phyloP scores from a whole-genome alignment of 2,113 vertebrate species.

The Edolisoma coerulescens region DNA sequence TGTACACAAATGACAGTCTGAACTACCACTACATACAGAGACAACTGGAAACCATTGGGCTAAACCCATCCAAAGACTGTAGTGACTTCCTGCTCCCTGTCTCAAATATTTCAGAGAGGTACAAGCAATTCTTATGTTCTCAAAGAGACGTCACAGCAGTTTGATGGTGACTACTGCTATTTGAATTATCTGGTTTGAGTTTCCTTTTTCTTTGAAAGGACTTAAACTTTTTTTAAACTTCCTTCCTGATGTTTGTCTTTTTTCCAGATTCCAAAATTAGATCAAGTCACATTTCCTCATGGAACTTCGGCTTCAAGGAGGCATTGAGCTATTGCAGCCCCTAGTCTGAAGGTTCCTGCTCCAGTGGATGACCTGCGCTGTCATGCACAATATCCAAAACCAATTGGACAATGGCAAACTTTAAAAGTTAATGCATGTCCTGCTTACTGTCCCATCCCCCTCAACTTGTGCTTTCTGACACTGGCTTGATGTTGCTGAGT shows the following conservation, averaged over 20 bases:
- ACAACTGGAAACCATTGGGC: background rate
- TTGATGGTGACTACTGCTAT: background rate
- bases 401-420: slow-evolving; percentile 39
- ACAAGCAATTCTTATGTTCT: background rate
- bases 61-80: background rate
- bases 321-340: slow-evolving; percentile 57
- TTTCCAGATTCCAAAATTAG: slow-evolving; percentile 68
- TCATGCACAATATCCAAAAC: slow-evolving; percentile 18
- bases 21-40: background rate
- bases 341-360: slow-evolving; percentile 54
- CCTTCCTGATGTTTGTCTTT: slow-evolving; percentile 64
- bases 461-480: slow-evolving; percentile 27
- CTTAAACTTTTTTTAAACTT: slow-evolving; percentile 40
- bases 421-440: slow-evolving; percentile 41
- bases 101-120: background rate
- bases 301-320: slow-evolving; percentile 55
- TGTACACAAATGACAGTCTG: background rate
- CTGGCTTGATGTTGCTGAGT: background rate
- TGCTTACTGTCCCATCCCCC: background rate
- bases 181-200: slow-evolving; percentile 1
- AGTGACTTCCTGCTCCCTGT: background rate
- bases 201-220: slow-evolving; percentile 49
- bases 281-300: slow-evolving; percentile 55
- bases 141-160: background rate
- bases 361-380: slow-evolving; percentile 28